Conservation (phyloP, 1,140 invertebrate genomes). For the Asbolus verrucosus region DNA sequence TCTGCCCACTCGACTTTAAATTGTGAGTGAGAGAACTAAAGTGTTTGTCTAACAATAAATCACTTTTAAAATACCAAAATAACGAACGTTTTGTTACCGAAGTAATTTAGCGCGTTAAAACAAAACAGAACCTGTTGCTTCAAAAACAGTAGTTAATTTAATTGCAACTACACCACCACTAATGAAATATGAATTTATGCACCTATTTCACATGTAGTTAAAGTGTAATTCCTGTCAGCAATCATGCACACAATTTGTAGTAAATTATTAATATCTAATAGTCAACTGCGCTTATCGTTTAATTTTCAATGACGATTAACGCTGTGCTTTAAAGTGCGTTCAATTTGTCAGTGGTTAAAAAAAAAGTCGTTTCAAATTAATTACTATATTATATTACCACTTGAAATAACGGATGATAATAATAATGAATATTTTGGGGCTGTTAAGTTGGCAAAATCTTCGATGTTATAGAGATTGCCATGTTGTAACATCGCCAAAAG, state of each 20-base stretch:
- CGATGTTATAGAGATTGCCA: no score
- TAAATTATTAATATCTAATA: conserved; percentile 23
- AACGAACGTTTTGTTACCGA: conserved; percentile 29
- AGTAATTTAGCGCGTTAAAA: conserved; percentile 32
- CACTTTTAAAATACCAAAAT: conserved; percentile 36
- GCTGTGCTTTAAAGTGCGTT: no score
- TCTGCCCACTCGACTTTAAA: no score
- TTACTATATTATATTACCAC: no score
- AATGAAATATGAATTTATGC: conserved; percentile 33
- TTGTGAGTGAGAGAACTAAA: no score
- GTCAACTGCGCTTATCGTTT: background rate
- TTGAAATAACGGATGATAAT: no score
- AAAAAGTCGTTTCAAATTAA: no score
- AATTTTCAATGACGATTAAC: no score
- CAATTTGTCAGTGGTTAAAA: no score
- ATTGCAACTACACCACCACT: conserved; percentile 25
- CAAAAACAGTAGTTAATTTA: conserved; percentile 35
- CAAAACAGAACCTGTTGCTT: conserved; percentile 36
- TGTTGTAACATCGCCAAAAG: no score
- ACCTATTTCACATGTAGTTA: conserved; percentile 25
- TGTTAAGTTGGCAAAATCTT: no score
- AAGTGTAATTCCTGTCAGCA: conserved; percentile 29
- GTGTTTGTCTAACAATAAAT: background rate
- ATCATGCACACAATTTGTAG: conserved; percentile 10
- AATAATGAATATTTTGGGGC: no score